These are phyloP conservation scores for Phenacoccus solenopsis DNA, from an alignment of 1,140 invertebrate species.

Conservation along the genomic window DNA sequence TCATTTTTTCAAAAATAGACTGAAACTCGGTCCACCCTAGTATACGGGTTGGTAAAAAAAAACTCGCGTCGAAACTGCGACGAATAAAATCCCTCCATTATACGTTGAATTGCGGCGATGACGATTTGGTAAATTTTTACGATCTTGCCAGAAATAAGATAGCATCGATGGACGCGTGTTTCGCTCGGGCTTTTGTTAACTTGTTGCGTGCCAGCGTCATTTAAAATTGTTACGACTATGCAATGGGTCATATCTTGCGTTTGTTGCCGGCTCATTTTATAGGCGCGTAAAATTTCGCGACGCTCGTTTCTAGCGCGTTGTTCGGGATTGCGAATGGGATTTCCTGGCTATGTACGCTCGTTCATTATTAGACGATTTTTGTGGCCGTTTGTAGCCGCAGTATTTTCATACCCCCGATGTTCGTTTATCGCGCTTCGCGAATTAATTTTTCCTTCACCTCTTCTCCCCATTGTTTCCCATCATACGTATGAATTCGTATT, in stretches of 20 bases:
- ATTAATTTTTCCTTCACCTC: too few species aligned
- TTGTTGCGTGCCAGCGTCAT: not conserved
- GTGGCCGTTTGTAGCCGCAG: not conserved
- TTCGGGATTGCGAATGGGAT: too few species aligned
- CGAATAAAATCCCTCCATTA: too few species aligned
- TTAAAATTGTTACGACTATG: not conserved
- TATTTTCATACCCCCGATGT: not conserved
- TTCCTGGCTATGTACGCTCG: not conserved
- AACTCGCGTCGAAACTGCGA: too few species aligned
- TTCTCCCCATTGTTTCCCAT: too few species aligned
- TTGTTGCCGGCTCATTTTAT: not conserved
- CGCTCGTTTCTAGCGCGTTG: not conserved
- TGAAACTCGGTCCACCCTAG: too few species aligned
- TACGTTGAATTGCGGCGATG: not conserved
- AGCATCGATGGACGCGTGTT: not conserved
- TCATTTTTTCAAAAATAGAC: too few species aligned
- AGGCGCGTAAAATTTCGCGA: not conserved
- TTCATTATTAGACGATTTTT: not conserved
- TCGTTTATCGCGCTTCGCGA: too few species aligned
- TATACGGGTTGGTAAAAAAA: too few species aligned
- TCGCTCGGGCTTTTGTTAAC: not conserved
- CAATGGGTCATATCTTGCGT: constrained; percentile 1
- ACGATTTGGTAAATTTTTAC: not conserved
- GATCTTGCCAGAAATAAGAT: not conserved
- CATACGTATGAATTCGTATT: too few species aligned